Evolutionary conservation across 2,113 vertebrate genomes (phyloP).

Genomic region (Tretioscincus oriximinensis): DNA sequence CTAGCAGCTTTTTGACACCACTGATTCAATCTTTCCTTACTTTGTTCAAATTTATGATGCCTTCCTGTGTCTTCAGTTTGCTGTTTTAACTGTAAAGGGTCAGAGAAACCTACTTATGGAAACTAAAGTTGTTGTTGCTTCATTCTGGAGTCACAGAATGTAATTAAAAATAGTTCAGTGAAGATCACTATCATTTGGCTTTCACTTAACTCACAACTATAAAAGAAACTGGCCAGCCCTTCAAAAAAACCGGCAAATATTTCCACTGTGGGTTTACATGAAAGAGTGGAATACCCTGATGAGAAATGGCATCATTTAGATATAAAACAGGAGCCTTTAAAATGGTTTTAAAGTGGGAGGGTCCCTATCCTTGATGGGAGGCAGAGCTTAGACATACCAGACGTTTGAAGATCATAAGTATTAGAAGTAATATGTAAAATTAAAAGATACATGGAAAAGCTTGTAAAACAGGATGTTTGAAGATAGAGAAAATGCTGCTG

Average conservation of each 20-base stretch:
- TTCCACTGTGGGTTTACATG: slow-evolving; percentile 29
- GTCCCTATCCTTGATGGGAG: slow-evolving; percentile 35
- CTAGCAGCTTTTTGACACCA: neutral
- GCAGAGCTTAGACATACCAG: slow-evolving; percentile 34
- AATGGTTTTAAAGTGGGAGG: slow-evolving; percentile 36
- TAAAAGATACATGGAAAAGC: slow-evolving; percentile 41
- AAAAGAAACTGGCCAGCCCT: slow-evolving; percentile 59
- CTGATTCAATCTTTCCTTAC: slow-evolving; percentile 33
- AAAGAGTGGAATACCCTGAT: slow-evolving; percentile 43
- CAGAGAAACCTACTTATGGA: neutral
- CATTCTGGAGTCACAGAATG: slow-evolving; percentile 30
- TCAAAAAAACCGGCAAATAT: slow-evolving; percentile 30
- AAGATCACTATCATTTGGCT: slow-evolving; percentile 71
- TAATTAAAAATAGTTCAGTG: slow-evolving; percentile 61
- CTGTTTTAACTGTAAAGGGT: slow-evolving; percentile 30
- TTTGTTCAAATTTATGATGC: slow-evolving; percentile 8
- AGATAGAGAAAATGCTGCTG: slow-evolving; percentile 23
- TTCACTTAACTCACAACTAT: slow-evolving; percentile 51
- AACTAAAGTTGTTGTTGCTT: slow-evolving; percentile 37
- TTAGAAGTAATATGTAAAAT: slow-evolving; percentile 35
- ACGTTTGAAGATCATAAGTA: slow-evolving; percentile 35
- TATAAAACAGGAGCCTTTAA: slow-evolving; percentile 53
- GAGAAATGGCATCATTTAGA: slow-evolving; percentile 42
- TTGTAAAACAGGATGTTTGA: slow-evolving; percentile 28
- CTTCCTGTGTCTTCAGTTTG: slow-evolving; percentile 31